A percentile compares a stretch with the other conserved stretches of the same genome.
These are phyloP conservation scores for Cheilosia soror DNA, from an alignment of 2,888 invertebrate species.

Conservation along the genomic window DNA sequence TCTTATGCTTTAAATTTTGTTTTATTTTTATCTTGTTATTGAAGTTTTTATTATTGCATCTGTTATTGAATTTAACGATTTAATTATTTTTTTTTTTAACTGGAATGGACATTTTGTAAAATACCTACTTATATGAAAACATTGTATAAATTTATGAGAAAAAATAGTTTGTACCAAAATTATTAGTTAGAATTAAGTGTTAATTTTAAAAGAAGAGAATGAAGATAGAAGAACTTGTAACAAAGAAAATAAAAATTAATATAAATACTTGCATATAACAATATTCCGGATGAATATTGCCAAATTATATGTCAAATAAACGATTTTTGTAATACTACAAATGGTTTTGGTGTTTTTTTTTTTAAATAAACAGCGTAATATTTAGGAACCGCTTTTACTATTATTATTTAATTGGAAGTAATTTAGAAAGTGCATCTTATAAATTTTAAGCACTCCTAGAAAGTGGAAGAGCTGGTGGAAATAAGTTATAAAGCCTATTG, in stretches of 20 bases:
- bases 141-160: conserved; percentile 37
- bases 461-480: too few species aligned
- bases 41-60: not conserved
- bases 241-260: not conserved
- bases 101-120: conserved; percentile 33
- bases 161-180: conserved; percentile 23
- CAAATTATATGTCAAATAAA: conserved; percentile 58
- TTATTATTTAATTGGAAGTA: too few species aligned
- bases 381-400: too few species aligned
- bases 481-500: too few species aligned
- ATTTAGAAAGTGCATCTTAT: too few species aligned
- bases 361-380: not conserved
- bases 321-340: conserved; percentile 63
- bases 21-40: not conserved
- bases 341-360: not conserved
- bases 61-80: conserved; percentile 8
- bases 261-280: conserved; percentile 42
- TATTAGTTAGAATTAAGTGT: conserved; percentile 54
- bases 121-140: conserved; percentile 23
- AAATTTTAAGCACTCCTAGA: too few species aligned
- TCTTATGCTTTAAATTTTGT: conserved; percentile 10
- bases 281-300: conserved; percentile 60
- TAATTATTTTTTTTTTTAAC: not conserved
- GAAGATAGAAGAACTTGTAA: conserved; percentile 1
- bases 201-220: conserved; percentile 33